phyloP scores from a whole-genome alignment of 1,140 invertebrate species.

The Neuroterus valhalla region DNA sequence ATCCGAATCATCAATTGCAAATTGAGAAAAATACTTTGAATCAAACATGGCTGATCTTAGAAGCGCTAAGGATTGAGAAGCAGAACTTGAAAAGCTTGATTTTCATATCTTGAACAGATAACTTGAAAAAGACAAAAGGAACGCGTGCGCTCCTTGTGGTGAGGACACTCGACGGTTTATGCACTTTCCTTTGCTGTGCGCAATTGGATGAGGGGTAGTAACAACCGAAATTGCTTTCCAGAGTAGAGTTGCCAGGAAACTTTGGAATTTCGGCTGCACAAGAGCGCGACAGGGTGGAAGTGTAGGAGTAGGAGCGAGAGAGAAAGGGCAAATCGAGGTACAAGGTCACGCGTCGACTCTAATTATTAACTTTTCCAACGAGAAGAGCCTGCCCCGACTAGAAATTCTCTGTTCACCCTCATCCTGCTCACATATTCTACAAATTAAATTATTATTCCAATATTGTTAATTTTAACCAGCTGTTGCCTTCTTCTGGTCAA shows the following conservation, averaged over 20 bases:
- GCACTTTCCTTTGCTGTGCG: slow-evolving; percentile 69
- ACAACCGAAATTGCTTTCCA: slow-evolving; percentile 73
- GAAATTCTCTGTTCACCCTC: background rate
- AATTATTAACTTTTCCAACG: slow-evolving; percentile 73
- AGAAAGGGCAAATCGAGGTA: slow-evolving; percentile 65
- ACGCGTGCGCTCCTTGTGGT: slow-evolving; percentile 12
- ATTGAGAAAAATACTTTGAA: too few species aligned
- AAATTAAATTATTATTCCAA: slow-evolving; percentile 30
- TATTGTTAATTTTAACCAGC: slow-evolving; percentile 29
- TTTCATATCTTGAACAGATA: background rate
- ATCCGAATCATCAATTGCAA: too few species aligned
- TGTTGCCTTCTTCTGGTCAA: slow-evolving; percentile 15
- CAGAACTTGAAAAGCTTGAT: background rate
- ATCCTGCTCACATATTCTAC: slow-evolving; percentile 11
- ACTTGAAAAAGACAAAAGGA: background rate
- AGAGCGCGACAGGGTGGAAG: slow-evolving; percentile 35
- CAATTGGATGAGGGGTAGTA: slow-evolving; percentile 58
- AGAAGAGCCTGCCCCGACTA: slow-evolving; percentile 20
- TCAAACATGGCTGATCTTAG: background rate
- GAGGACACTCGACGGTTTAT: slow-evolving; percentile 67
- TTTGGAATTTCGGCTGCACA: slow-evolving; percentile 67
- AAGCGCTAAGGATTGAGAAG: slow-evolving; percentile 3
- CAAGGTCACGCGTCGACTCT: slow-evolving; percentile 74
- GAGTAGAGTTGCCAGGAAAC: slow-evolving; percentile 70
- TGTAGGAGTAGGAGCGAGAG: slow-evolving; percentile 42